Evolutionary conservation across 2,888 invertebrate genomes (phyloP), one percentile per base, ranked within the genome.

Genomic region (Octonoba sinensis): DNA sequence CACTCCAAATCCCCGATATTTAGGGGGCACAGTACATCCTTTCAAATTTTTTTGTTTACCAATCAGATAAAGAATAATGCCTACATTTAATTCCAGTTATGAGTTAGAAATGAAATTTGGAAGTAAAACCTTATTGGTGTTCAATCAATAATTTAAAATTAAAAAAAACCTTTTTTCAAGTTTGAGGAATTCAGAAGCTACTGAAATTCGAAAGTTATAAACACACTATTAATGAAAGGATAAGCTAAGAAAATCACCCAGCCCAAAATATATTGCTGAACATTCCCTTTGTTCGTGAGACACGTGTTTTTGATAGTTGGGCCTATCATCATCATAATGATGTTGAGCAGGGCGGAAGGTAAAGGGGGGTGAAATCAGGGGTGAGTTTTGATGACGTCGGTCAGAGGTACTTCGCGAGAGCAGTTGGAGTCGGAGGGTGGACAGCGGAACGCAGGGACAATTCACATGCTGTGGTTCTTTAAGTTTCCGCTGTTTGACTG

Each of bases 271-370:
- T 64, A 64, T 64, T 64, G 46, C 15, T 4, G 69, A 59, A 69
- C 69, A 60, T 46, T 69, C 69, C 69, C 62, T 69, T 78, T 78
- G 78, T 78, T 47, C 65, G 65, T 27, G 59, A 51, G 66, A 78
- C 78, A 71, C 78, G 78, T 78, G 78, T 78, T 78, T 78, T 72
- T 78, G 78, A 78, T 78, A 57, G 78, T 78, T 57, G 71, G 70
- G 12, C 57, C 71, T 59, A 71, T 71, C 78, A 71, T 71, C 78
- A 78, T 72, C 66, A 78, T 72, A 71, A 78, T 78, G 59, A 71
- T 78, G 47, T 49, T 44, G 56, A 36, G n/a, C 27, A 44, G 47
- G 49, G 22, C 46, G 18, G 13, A 66, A 44, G 18, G 11, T n/a
- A 22, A 16, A 27, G 69, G 66, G 65, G 64, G 56, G 44, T n/a